Evolutionary conservation across 2,797 vertebrate genomes (phyloP), one percentile per base, ranked within the genome.

Genomic region (Micromesistius poutassou): DNA sequence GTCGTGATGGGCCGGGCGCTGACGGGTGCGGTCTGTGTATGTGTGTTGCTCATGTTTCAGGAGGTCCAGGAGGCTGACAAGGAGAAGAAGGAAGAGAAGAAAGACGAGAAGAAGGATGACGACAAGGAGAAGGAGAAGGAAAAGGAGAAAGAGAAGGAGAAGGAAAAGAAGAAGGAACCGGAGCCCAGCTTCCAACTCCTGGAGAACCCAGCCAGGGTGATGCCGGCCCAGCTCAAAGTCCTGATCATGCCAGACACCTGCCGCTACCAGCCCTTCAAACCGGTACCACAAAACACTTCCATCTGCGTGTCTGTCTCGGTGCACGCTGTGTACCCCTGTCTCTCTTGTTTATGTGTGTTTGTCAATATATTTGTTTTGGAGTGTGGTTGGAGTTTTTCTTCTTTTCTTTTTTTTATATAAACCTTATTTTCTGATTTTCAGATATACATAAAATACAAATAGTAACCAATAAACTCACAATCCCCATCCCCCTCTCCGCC

Each of bases 71-170:
- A 95, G 76, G 87, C 85, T 0, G 93, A 91, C 73, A 90, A 78
- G n/a, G 86, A 97, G 91, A 77, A 87, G 0, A 76, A 88, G 19
- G 78, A 93, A 12, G 86, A 93, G 30, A 85, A 90, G 30, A 95
- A 97, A 73, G 96, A 97, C 71, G 95, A 98, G 10, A 96, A 98
- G 38, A 92, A 95, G 8, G 97, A 99, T 84, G 97, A 98, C 77
- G 97, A 99, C 82, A 99, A 99, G 93, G 99, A 99, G 88, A 99
- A 99, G 76, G 98, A 99, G 76, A 99, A 99, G 76, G 98, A 99
- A 76, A 96, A 95, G 0, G 98, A 99, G 89, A 62, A 62, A 9
- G 77, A 95, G 33, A 94, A 95, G 40, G 91, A 99, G 84, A 98
- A 98, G 77, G 97, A 99, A 83, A 99, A 99, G 93, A 99, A 99